These are phyloP conservation scores for Chamaea fasciata DNA, from an alignment of 2,113 vertebrate species.

Conservation along the genomic window DNA sequence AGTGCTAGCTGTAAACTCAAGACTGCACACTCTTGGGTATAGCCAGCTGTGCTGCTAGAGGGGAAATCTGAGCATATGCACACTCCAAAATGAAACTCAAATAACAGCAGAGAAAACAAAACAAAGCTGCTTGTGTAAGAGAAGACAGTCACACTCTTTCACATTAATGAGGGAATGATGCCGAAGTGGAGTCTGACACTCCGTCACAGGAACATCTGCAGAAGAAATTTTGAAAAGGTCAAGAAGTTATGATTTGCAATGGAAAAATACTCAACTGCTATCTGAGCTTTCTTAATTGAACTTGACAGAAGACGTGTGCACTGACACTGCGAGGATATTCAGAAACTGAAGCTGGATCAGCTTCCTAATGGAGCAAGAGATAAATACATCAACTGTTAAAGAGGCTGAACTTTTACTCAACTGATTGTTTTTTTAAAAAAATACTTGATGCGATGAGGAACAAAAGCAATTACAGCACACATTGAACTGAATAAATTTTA, in stretches of 20 bases:
- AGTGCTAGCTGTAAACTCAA: neutral
- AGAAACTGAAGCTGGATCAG: conserved; percentile 32
- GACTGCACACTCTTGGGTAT: neutral
- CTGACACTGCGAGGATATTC: conserved; percentile 31
- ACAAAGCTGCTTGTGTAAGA: conserved; percentile 8
- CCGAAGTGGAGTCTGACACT: neutral
- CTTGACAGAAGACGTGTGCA: conserved; percentile 41
- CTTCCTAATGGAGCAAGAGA: conserved; percentile 18
- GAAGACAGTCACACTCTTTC: neutral
- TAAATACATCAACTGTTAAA: conserved; percentile 8
- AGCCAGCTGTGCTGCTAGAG: neutral
- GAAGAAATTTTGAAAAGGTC: conserved; percentile 7
- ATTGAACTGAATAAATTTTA: neutral
- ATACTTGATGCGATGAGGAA: neutral
- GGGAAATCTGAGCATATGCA: neutral
- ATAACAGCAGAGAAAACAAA: conserved; percentile 16
- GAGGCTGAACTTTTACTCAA: neutral
- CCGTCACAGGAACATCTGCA: neutral
- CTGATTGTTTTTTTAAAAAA: neutral
- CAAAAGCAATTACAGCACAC: neutral
- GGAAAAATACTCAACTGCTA: conserved; percentile 38
- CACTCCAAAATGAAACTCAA: neutral
- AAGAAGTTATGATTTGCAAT: conserved; percentile 12
- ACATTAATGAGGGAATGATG: neutral
- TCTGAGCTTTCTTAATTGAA: conserved; percentile 41